A percentile compares a stretch with the other conserved stretches of the same genome.
phyloP scores from a whole-genome alignment of 2,113 vertebrate species.

The Bos javanicus region DNA sequence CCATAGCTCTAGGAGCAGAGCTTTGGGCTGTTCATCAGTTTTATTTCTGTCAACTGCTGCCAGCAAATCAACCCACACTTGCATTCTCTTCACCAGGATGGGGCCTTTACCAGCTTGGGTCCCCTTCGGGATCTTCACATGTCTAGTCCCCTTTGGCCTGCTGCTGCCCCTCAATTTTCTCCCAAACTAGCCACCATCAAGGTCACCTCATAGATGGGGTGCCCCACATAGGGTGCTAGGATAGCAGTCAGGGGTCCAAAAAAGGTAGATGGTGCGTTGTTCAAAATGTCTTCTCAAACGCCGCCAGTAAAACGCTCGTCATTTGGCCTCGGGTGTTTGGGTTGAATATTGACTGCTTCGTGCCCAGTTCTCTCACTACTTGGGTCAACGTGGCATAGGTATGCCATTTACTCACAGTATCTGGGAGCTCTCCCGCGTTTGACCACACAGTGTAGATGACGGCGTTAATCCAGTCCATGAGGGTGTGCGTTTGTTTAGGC shows the following conservation, averaged over 20 bases:
- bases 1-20: background rate
- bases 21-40: background rate
- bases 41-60: background rate
- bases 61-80: background rate
- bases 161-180: background rate
- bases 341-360: background rate
- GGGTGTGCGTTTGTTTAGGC: background rate
- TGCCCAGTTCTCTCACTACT: background rate
- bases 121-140: background rate
- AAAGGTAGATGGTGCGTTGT: background rate
- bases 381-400: background rate
- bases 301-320: fast-evolving
- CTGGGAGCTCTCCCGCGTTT: background rate
- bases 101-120: background rate
- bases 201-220: background rate
- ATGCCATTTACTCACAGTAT: background rate
- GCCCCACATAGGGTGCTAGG: background rate
- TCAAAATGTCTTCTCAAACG: background rate
- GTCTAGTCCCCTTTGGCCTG: background rate
- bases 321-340: background rate
- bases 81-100: background rate
- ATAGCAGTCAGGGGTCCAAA: background rate
- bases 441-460: background rate
- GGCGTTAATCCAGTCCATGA: background rate
- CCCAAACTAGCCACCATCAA: background rate